phyloP scores from a whole-genome alignment of 2,797 vertebrate genomes.

The Hylomyscus alleni region DNA sequence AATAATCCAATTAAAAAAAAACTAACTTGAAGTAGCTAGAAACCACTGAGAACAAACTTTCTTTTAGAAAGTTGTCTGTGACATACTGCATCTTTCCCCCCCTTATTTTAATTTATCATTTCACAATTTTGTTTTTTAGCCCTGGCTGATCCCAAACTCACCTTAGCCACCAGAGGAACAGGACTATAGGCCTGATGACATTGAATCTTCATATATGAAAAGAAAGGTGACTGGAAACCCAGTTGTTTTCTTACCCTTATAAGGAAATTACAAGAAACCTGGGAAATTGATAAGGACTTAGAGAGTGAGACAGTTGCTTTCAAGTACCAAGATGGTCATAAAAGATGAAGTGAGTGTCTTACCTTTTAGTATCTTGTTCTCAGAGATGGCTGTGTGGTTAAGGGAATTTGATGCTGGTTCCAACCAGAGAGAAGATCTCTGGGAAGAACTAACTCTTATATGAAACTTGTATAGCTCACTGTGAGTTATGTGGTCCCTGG shows the following conservation, averaged over 20 bases:
- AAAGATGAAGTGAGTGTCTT: conserved; percentile 41
- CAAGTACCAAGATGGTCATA: conserved; percentile 24
- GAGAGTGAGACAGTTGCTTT: conserved; percentile 35
- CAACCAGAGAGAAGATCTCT: conserved; percentile 46
- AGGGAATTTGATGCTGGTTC: conserved; percentile 30
- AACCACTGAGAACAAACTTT: conserved; percentile 61
- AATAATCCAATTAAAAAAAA: conserved; percentile 44
- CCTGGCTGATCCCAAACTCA: neutral
- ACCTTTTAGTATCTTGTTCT: conserved; percentile 59
- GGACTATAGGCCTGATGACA: neutral
- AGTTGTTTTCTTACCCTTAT: conserved; percentile 46
- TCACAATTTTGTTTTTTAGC: neutral
- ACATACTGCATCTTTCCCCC: neutral
- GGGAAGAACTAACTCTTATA: conserved; percentile 48
- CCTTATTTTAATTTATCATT: neutral
- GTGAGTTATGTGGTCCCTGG: neutral
- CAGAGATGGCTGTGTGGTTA: conserved; percentile 53
- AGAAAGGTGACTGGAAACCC: conserved; percentile 6
- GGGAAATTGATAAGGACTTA: neutral
- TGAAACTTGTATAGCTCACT: neutral
- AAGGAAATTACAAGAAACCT: conserved; percentile 54
- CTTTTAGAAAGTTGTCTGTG: conserved; percentile 55
- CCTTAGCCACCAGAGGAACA: neutral
- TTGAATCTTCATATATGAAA: conserved; percentile 31
- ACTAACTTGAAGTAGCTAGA: conserved; percentile 39